A percentile compares a stretch with the other conserved stretches of the same genome.
Conservation (phyloP, 2,888 invertebrate species). For the Mechanitis messenoides region DNA sequence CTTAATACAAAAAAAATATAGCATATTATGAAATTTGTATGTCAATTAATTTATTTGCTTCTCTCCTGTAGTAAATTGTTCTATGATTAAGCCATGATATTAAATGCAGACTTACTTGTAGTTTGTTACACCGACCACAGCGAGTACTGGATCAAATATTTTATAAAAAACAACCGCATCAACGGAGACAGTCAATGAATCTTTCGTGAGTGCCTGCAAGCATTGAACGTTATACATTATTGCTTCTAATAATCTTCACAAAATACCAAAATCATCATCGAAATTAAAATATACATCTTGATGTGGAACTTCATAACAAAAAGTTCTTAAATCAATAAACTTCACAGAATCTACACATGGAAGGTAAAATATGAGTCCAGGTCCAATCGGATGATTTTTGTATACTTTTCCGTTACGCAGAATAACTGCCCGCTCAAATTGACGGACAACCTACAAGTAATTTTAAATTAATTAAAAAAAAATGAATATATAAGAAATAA, state of each 20-base stretch:
- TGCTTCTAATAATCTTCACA: too few species aligned
- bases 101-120: slow-evolving; percentile 39
- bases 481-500: neutral
- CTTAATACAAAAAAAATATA: neutral
- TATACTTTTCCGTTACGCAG: slow-evolving; percentile 86
- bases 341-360: slow-evolving; percentile 93
- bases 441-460: slow-evolving; percentile 79
- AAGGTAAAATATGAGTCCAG: slow-evolving; percentile 90
- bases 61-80: too few species aligned
- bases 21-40: slow-evolving; percentile 1
- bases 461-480: neutral
- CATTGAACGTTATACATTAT: neutral
- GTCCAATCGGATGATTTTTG: slow-evolving; percentile 81
- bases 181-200: slow-evolving; percentile 92
- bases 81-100: too few species aligned
- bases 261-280: neutral
- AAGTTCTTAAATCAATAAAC: slow-evolving; percentile 90
- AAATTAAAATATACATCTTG: slow-evolving; percentile 83
- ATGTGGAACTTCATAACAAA: slow-evolving; percentile 93
- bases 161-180: slow-evolving; percentile 90
- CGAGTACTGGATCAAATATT: slow-evolving; percentile 82
- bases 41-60: too few species aligned
- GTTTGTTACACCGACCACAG: slow-evolving; percentile 71
- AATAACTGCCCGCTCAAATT: slow-evolving; percentile 89
- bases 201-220: slow-evolving; percentile 70